Evolutionary conservation across 2,888 invertebrate genomes (phyloP), one percentile per base, ranked within the genome.

Genomic region (Drosophila maculinotata): DNA sequence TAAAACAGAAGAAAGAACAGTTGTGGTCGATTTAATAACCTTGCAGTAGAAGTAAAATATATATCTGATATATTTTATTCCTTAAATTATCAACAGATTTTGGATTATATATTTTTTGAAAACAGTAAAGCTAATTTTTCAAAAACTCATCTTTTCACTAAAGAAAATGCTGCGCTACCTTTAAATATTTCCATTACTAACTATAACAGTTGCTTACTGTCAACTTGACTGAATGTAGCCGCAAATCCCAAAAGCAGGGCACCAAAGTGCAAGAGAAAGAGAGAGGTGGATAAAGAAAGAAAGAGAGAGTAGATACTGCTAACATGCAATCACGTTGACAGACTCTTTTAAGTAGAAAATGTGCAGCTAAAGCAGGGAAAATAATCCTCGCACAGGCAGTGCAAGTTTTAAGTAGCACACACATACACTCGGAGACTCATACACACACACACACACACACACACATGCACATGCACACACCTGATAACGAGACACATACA

Each of bases 241-340:
- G 33, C 79, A 81, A 81, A 72, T 63, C 73, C 64, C 45, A 51
- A 14, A 35, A 8, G 25, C 15, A 14, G 28, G 14, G 10, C 30
- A 44, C 31, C 42, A 20, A 9, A 48, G 38, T 8, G 9, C 9
- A 20, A 6, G 8, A 20, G 35, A 0, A 4, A 6, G 14, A 15
- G 36, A n/a, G 33, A 30, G 2, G 31, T 10, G 31, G 23, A 33
- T 14, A 15, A 36, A 17, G 2, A 33, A 23, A 38, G 31, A 23
- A 10, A 28, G 17, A 25, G n/a, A 15, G 41, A n/a, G 36, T 31
- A 52, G 35, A 57, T 56, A 54, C 49, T 60, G 79, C 72, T 69
- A 85, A 73, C 73, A 73, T 76, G 83, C 83, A 80, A 80, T 80
- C 86, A 80, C 73, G 83, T 79, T 85, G 86, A 86, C 86, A 80